A percentile compares a stretch with the other conserved stretches of the same genome.
phyloP scores from a whole-genome alignment of 2,113 vertebrate species.

The Chauna torquata region DNA sequence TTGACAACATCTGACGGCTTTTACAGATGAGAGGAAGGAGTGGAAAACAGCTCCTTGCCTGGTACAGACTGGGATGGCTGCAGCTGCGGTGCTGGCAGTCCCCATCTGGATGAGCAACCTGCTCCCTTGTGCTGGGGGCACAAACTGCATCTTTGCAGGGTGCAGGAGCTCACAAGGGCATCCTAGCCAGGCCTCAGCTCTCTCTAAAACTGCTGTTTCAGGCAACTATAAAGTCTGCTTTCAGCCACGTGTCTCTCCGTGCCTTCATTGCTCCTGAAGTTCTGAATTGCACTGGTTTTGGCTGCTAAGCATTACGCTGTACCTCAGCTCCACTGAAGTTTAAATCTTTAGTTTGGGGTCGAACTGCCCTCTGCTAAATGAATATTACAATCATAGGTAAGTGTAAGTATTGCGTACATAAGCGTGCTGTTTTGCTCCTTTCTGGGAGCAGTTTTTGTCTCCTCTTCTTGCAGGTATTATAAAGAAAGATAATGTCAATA shows the following conservation, averaged over 20 bases:
- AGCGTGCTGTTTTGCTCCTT: not conserved
- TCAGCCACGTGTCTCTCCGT: not conserved
- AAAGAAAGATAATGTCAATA: rapidly evolving
- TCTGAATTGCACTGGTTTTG: not conserved
- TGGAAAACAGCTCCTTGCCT: not conserved
- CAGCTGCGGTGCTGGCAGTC: not conserved
- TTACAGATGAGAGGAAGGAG: not conserved
- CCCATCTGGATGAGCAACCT: not conserved
- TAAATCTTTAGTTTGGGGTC: not conserved
- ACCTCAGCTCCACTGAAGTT: not conserved
- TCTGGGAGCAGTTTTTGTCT: not conserved
- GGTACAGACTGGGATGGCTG: not conserved
- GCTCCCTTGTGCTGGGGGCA: not conserved
- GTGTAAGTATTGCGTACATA: not conserved
- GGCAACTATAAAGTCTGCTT: not conserved
- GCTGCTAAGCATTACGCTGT: not conserved
- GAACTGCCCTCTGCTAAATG: not conserved
- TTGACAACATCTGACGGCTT: not conserved
- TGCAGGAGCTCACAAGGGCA: not conserved
- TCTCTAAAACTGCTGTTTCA: not conserved
- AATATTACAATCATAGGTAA: not conserved
- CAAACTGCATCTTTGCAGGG: not conserved
- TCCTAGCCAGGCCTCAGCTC: not conserved
- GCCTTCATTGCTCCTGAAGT: not conserved
- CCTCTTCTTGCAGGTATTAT: not conserved